These are phyloP conservation scores for Taenioides sp. DNA, from an alignment of 2,797 vertebrate species.

Conservation along the genomic window DNA sequence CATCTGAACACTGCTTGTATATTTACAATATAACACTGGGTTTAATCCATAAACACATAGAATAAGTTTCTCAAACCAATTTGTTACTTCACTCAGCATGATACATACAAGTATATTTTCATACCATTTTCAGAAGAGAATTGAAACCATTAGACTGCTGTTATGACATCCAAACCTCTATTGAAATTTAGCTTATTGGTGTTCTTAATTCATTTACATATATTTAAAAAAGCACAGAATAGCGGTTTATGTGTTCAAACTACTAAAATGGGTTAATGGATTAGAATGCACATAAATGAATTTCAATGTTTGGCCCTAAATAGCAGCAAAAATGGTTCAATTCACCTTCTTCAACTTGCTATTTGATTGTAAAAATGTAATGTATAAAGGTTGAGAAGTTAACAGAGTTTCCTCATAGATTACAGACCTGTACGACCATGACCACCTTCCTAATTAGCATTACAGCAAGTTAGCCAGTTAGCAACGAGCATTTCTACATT, in stretches of 20 bases:
- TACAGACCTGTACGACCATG: conserved; percentile 84
- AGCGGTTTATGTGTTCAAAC: not conserved
- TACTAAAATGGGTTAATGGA: conserved; percentile 7
- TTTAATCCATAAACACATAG: conserved; percentile 50
- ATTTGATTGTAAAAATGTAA: conserved; percentile 64
- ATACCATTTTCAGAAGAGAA: conserved; percentile 60
- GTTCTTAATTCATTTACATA: conserved; percentile 65
- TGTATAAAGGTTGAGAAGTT: conserved; percentile 57
- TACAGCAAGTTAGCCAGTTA: not conserved
- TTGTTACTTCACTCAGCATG: conserved; percentile 67
- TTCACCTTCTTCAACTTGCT: conserved; percentile 64
- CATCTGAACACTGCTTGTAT: conserved; percentile 25
- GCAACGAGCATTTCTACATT: conserved; percentile 59
- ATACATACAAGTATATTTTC: conserved; percentile 50
- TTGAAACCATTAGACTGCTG: conserved; percentile 78
- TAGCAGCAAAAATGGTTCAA: conserved; percentile 76
- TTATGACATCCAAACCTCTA: conserved; percentile 63
- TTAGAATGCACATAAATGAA: conserved; percentile 66
- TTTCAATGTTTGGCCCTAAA: conserved; percentile 76
- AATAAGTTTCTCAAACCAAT: conserved; percentile 30
- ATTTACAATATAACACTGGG: conserved; percentile 18
- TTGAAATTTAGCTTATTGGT: conserved; percentile 72
- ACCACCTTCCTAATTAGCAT: conserved; percentile 74
- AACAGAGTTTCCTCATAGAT: conserved; percentile 44
- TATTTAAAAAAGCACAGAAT: conserved; percentile 37